Conservation (phyloP, 1,140 invertebrate genomes). For the Drepana arcuata region DNA sequence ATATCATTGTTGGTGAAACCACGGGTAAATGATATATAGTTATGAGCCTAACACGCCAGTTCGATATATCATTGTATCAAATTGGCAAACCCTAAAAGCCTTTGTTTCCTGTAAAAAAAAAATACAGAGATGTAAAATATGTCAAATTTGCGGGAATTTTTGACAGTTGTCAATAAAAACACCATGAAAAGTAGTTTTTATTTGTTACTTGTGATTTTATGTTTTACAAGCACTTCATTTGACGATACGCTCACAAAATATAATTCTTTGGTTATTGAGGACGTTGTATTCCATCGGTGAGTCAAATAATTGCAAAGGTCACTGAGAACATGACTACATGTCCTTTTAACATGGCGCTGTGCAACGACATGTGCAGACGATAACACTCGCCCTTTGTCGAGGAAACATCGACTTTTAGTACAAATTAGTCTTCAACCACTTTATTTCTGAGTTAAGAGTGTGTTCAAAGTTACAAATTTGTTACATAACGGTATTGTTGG, state of each 20-base stretch:
- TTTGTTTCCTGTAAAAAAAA: too few relatives aligned
- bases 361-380: slow-evolving; percentile 62
- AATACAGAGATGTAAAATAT: slow-evolving; percentile 19
- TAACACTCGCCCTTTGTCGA: slow-evolving; percentile 54
- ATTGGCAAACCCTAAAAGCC: too few relatives aligned
- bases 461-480: slow-evolving; percentile 26
- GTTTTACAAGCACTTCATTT: too few relatives aligned
- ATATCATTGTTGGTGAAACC: too few relatives aligned
- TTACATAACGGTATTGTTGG: slow-evolving; percentile 43
- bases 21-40: too few relatives aligned
- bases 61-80: too few relatives aligned
- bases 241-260: too few relatives aligned
- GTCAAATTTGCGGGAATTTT: slow-evolving; percentile 68
- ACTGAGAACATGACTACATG: slow-evolving; percentile 29
- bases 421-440: too few relatives aligned
- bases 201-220: too few relatives aligned
- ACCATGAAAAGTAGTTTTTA: too few relatives aligned
- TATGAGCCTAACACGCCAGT: too few relatives aligned
- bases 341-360: slow-evolving; percentile 61
- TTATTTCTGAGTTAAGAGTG: slow-evolving; percentile 27
- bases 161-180: slow-evolving; percentile 70
- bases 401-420: too few relatives aligned
- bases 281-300: slow-evolving; percentile 33
- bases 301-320: slow-evolving; percentile 38
- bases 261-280: slow-evolving; percentile 6